A percentile compares a stretch with the other conserved stretches of the same genome.
Conservation (phyloP, 2,888 invertebrate genomes). For the Agrotis clavis region DNA sequence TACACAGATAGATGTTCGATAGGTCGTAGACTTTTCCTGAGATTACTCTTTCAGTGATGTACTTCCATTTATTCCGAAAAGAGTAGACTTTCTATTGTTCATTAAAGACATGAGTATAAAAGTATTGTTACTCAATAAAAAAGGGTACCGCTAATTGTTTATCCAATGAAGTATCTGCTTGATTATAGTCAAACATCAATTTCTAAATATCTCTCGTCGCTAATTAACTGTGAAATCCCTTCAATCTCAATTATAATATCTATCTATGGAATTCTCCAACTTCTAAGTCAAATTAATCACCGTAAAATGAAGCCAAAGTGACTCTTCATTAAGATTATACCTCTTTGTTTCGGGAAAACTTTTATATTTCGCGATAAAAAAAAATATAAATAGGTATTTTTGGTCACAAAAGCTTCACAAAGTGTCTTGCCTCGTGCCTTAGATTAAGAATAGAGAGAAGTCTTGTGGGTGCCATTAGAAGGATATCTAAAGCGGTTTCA, state of each 20-base stretch:
- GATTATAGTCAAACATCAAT: constrained; percentile 50
- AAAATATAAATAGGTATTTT: constrained; percentile 50
- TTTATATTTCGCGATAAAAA: constrained; percentile 48
- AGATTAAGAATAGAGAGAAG: constrained; percentile 23
- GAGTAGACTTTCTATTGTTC: background rate
- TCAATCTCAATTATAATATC: constrained; percentile 66
- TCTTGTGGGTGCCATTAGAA: constrained; percentile 12
- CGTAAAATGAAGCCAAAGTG: constrained; percentile 62
- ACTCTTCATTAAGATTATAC: constrained; percentile 61
- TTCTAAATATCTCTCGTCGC: constrained; percentile 42
- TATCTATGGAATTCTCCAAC: constrained; percentile 62
- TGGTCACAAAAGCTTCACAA: constrained; percentile 31
- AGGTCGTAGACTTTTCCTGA: too few relatives aligned
- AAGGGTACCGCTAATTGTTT: constrained; percentile 13
- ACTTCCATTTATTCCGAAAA: too few relatives aligned
- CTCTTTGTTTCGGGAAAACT: constrained; percentile 62
- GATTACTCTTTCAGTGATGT: too few relatives aligned
- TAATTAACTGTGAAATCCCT: constrained; percentile 61
- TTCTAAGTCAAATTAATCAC: constrained; percentile 68
- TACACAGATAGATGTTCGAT: too few relatives aligned
- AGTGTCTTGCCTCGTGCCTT: constrained; percentile 19
- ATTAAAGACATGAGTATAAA: background rate
- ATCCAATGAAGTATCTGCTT: constrained; percentile 26
- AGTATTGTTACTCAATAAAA: too few relatives aligned
- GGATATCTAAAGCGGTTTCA: constrained; percentile 5